Base-by-base conservation (phyloP, 2,888 invertebrate genomes). In the Scrobipalpa atriplicella region DNA sequence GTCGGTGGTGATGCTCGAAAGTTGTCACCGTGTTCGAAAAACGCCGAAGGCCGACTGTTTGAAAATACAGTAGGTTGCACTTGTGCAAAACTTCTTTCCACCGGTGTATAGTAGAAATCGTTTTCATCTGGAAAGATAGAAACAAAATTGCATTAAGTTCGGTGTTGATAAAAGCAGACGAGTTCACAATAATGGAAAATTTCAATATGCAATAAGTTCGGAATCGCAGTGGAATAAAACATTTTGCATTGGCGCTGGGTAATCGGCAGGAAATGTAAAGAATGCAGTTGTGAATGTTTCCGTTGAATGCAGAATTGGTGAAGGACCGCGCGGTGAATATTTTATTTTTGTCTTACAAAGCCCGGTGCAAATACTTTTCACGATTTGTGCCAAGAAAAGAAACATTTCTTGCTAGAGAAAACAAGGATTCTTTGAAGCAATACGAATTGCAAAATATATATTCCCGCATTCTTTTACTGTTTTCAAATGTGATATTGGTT, bases 31-130 rank as follows among this genome's bases (percentile, higher is more conserved):
- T 90, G 82, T 66, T 91, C 90, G 68, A 81, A 90, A 73, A 85
- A 89, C 69, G 87, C 82, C 62, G 87, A 72, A 64, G 86, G 85
- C 61, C 86, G 85, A 80, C 78, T 90, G 66, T 86, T 91, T 71
- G 88, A 82, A 80, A 83, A 92, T 71, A 92, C 77, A 76, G 90
- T 85, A 62, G 92, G 92, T 82, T 92, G 92, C 76, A 91, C 89
- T 92, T 92, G 92, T 84, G 92, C 92, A 87, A 89, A 92, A 81
- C 79, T 92, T 84, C 91, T 88, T 85, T 92, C 92, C 80, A 87
- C 86, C 68, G 90, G 90, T 81, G 90, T 83, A 82, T 88, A 90
- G 78, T 87, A 92, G 79, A 87, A 91, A 75, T 90, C 88, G 72
- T 88, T 86, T 76, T 88, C 90, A 85, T 90, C 92, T 92, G 91